Evolutionary conservation across 2,888 invertebrate genomes (phyloP).

Genomic region (Ophion costatus): DNA sequence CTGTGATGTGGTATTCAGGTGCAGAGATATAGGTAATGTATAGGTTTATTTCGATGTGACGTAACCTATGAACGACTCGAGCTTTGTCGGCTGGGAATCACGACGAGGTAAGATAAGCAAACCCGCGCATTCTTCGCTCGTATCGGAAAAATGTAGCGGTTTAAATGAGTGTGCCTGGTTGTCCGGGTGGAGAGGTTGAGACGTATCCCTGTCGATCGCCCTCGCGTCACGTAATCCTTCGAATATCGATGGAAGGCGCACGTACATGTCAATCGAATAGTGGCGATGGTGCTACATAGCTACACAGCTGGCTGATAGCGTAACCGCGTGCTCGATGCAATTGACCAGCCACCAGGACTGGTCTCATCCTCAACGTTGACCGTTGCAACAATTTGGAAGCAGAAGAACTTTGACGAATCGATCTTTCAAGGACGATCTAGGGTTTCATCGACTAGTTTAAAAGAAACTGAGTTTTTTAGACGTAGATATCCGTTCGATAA

Average conservation of each 20-base stretch:
- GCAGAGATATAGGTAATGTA: background rate
- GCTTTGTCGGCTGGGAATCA: slow-evolving; percentile 30
- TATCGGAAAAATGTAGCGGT: slow-evolving; percentile 61
- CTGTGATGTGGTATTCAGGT: background rate
- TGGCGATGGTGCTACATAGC: slow-evolving; percentile 3
- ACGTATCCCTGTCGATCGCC: slow-evolving; percentile 1
- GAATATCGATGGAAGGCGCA: slow-evolving; percentile 52
- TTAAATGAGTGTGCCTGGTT: slow-evolving; percentile 47
- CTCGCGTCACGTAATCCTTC: slow-evolving; percentile 58
- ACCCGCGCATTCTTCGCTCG: slow-evolving; percentile 29
- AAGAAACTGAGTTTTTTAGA: too few relatives aligned
- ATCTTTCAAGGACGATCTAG: background rate
- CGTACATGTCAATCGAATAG: slow-evolving; percentile 5
- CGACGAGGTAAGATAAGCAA: slow-evolving; percentile 55
- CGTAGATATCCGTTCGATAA: too few relatives aligned
- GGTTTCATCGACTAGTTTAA: background rate
- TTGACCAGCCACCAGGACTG: slow-evolving; percentile 4
- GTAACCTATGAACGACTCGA: slow-evolving; percentile 48
- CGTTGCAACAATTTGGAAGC: slow-evolving; percentile 23
- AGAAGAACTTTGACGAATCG: slow-evolving; percentile 13
- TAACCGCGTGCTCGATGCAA: slow-evolving; percentile 44
- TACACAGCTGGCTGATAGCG: slow-evolving; percentile 36
- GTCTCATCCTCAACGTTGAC: slow-evolving; percentile 9
- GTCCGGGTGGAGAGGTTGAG: slow-evolving; percentile 4
- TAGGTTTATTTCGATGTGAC: slow-evolving; percentile 36